phyloP scores from a whole-genome alignment of 1,140 invertebrate species.

The Pseudoatta argentina region DNA sequence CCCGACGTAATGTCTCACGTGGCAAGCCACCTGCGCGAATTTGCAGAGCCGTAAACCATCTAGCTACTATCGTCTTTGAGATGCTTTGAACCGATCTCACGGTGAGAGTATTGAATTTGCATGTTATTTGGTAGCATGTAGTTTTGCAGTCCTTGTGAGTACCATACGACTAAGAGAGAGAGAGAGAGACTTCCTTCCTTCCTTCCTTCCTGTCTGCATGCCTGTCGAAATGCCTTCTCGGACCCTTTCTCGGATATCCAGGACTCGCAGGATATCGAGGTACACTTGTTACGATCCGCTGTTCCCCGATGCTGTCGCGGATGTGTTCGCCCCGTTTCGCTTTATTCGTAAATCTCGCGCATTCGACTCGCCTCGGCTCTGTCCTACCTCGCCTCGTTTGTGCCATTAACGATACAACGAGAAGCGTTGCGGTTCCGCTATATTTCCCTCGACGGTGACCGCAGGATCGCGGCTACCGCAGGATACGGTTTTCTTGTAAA shows the following conservation, averaged over 20 bases:
- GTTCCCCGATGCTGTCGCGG: slow-evolving; percentile 22
- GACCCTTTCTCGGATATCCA: slow-evolving; percentile 41
- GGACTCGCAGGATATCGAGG: slow-evolving; percentile 13
- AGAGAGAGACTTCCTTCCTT: slow-evolving; percentile 60
- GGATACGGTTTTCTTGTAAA: slow-evolving; percentile 35
- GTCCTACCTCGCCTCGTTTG: slow-evolving; percentile 35
- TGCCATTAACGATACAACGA: slow-evolving; percentile 58
- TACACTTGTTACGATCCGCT: neutral
- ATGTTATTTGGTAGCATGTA: slow-evolving; percentile 68
- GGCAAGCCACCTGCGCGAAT: slow-evolving; percentile 59
- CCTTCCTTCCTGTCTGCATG: slow-evolving; percentile 37
- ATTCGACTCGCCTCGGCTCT: slow-evolving; percentile 34
- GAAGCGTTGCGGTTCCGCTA: slow-evolving; percentile 54
- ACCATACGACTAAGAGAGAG: neutral
- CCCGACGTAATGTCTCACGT: slow-evolving; percentile 50
- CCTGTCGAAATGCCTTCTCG: slow-evolving; percentile 44
- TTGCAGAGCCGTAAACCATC: slow-evolving; percentile 50
- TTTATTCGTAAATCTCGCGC: slow-evolving; percentile 44
- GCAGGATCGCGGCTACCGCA: slow-evolving; percentile 12
- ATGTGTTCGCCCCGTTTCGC: neutral
- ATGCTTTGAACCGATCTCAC: slow-evolving; percentile 65
- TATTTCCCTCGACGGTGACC: slow-evolving; percentile 58
- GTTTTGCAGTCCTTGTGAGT: slow-evolving; percentile 29
- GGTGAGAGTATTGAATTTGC: slow-evolving; percentile 71
- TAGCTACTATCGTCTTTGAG: slow-evolving; percentile 63